Evolutionary conservation across 1,140 invertebrate species (phyloP).

Genomic region (Drosophila kohkoa): DNA sequence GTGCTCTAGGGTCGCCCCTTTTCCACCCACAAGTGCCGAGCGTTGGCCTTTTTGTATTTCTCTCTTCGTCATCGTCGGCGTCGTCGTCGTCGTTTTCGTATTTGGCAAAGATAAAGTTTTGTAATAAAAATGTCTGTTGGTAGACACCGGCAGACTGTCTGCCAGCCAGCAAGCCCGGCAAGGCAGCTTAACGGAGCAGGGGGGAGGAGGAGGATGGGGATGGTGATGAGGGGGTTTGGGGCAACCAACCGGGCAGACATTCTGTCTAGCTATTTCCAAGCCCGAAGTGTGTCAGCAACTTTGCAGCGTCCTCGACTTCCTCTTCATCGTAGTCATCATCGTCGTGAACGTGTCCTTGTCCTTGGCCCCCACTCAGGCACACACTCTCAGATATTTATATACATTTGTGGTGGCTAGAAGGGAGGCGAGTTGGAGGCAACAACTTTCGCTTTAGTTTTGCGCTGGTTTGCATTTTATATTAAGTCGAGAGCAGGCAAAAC

Average conservation of each 20-base stretch:
- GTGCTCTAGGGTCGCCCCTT: neutral
- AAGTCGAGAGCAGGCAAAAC: conserved; percentile 36
- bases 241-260: conserved; percentile 60
- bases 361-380: conserved; percentile 71
- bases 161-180: conserved; percentile 48
- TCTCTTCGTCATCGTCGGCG: conserved; percentile 49
- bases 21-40: conserved; percentile 26
- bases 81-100: conserved; percentile 65
- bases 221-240: neutral
- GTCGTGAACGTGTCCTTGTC: conserved; percentile 75
- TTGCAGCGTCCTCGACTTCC: conserved; percentile 71
- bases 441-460: conserved; percentile 78
- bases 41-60: conserved; percentile 62
- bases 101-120: conserved; percentile 84
- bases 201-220: neutral
- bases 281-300: conserved; percentile 80
- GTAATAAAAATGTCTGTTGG: conserved; percentile 81
- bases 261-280: conserved; percentile 73
- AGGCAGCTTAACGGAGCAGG: conserved; percentile 9
- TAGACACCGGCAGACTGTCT: conserved; percentile 56
- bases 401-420: conserved; percentile 24
- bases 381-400: conserved; percentile 57
- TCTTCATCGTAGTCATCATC: conserved; percentile 45
- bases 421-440: conserved; percentile 8
- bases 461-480: conserved; percentile 52